Percentiles rank a stretch among this genome's conserved stretches.
Conservation (phyloP, 2,113 vertebrate species). For the Seriola aureovittata region DNA sequence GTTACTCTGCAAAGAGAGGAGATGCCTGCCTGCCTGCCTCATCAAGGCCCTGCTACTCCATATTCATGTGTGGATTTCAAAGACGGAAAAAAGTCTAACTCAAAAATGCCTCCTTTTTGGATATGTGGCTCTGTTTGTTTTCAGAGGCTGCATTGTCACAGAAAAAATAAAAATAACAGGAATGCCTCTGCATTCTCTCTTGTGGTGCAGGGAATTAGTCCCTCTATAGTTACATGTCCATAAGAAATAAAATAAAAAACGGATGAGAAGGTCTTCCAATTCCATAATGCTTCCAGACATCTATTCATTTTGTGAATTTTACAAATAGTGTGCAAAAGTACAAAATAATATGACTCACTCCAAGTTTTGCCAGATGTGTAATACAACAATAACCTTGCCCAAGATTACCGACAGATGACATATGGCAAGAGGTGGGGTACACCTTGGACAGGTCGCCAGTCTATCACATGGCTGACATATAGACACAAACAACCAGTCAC, state of each 20-base stretch:
- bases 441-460: too few species aligned
- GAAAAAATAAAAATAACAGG: slow-evolving; percentile 4
- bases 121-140: slow-evolving; percentile 44
- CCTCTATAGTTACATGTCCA: slow-evolving; percentile 4
- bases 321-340: background rate
- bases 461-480: too few species aligned
- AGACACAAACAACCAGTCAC: too few species aligned
- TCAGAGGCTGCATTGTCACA: slow-evolving; percentile 36
- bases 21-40: slow-evolving; percentile 62
- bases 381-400: background rate
- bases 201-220: slow-evolving; percentile 11
- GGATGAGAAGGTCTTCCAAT: background rate
- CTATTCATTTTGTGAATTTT: too few species aligned
- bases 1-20: slow-evolving; percentile 61
- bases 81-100: slow-evolving; percentile 60
- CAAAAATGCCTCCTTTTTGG: slow-evolving; percentile 33
- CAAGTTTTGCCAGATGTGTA: background rate
- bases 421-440: background rate
- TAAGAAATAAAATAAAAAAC: background rate
- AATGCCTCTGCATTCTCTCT: slow-evolving; percentile 7
- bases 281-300: background rate
- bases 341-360: background rate
- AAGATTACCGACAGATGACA: too few species aligned
- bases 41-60: slow-evolving; percentile 64
- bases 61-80: slow-evolving; percentile 74